Base-by-base conservation (phyloP, 1,140 invertebrate genomes). In the Oryctes rhinoceros region DNA sequence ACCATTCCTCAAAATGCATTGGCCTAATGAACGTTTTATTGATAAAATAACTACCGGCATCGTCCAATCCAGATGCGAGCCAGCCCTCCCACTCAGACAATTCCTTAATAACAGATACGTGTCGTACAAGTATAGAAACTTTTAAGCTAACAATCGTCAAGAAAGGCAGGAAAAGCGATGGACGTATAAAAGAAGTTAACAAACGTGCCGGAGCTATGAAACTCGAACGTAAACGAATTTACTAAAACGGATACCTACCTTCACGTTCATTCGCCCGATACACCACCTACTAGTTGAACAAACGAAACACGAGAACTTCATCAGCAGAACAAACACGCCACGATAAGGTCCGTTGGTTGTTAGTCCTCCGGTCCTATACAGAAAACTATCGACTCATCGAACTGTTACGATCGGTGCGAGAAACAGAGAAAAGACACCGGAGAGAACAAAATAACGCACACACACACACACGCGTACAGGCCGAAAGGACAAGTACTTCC, bases 221-320 rank as follows among this genome's bases (percentile, higher is more conserved):
- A 71, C 65, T 30, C 24, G 65, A 71, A 35, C 65, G 65, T 24
- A 71, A 71, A 71, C 65, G 65, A 71, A 71, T 71, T 71, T 71
- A 71, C 65, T 71, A 71, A 59, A 71, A 71, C 65, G 65, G 65
- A 71, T 71, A 71, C 65, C 65, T 37, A 20, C 15, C 53, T 59
- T 18, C 39, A 44, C 39, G 65, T 71, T 71, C 65, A 71, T 71
- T 37, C 65, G 20, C 24, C 65, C 18, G 65, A 71, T 71, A 71
- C 65, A 71, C 65, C 24, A 71, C 65, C 65, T 71, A 71, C 24
- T 30, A 71, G 65, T 71, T 71, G 65, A 71, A 71, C 65, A 71
- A 71, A 71, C 65, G 65, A 71, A 71, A 71, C 65, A 71, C 65
- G 65, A 71, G 20, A 71, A 71, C 65, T 71, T 71, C 65, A 71